phyloP scores from a whole-genome alignment of 2,113 vertebrate genomes.

The Empidonax traillii region DNA sequence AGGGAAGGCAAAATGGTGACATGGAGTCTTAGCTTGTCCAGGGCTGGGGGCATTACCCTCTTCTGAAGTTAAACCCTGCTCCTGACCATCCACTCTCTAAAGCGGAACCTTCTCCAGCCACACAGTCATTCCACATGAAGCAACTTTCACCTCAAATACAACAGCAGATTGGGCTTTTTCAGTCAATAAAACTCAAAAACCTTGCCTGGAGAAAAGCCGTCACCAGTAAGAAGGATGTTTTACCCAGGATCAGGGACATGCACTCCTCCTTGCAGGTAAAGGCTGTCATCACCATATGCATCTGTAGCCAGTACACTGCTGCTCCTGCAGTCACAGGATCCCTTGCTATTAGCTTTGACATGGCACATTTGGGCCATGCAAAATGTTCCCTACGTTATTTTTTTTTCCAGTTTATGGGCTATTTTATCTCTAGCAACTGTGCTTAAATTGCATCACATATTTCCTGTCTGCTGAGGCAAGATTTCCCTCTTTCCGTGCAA shows the following conservation, averaged over 20 bases:
- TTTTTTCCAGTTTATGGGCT: neutral
- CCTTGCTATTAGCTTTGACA: neutral
- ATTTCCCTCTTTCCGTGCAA: conserved; percentile 21
- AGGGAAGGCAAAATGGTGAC: neutral
- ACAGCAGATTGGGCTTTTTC: neutral
- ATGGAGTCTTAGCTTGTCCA: neutral
- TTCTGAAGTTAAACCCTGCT: neutral
- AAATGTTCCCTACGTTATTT: neutral
- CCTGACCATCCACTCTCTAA: neutral
- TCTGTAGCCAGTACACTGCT: neutral
- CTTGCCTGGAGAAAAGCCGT: neutral
- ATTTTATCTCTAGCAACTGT: conserved; percentile 28
- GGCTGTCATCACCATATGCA: neutral
- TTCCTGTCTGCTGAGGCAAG: conserved; percentile 37
- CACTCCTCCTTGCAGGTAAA: neutral
- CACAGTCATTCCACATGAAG: neutral
- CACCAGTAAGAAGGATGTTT: neutral
- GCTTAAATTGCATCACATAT: conserved; percentile 28
- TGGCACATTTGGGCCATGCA: neutral
- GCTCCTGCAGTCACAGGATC: neutral
- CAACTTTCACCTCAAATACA: neutral
- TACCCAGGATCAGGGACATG: neutral
- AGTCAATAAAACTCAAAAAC: neutral
- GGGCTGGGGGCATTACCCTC: neutral
- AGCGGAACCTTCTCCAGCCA: neutral